These are phyloP conservation scores for Plagodis dolabraria DNA, from an alignment of 2,888 invertebrate species.

Conservation along the genomic window DNA sequence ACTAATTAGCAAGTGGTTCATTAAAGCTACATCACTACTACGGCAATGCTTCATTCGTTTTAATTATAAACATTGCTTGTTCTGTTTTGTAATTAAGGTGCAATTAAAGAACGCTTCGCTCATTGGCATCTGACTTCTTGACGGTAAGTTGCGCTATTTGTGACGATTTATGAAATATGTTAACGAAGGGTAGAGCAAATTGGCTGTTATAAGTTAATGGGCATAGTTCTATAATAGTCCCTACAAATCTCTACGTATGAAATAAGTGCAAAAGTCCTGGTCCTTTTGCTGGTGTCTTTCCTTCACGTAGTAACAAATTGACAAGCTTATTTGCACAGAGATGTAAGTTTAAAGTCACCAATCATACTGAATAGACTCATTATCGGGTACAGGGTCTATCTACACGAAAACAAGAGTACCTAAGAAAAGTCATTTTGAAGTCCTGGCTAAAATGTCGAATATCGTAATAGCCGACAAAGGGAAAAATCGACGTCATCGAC, in stretches of 20 bases:
- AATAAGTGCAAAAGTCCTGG: too few relatives aligned
- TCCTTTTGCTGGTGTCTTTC: too few relatives aligned
- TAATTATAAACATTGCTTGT: constrained; percentile 79
- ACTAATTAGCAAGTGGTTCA: constrained; percentile 82
- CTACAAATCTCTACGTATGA: neutral
- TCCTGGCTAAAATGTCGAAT: too few relatives aligned
- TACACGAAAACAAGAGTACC: too few relatives aligned
- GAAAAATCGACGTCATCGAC: too few relatives aligned
- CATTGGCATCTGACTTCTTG: constrained; percentile 46
- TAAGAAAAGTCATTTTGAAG: too few relatives aligned
- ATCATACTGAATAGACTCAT: too few relatives aligned
- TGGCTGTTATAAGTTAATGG: neutral
- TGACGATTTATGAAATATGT: constrained; percentile 13
- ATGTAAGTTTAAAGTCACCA: too few relatives aligned
- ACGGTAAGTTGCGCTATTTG: constrained; percentile 16
- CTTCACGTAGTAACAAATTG: too few relatives aligned
- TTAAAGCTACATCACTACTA: constrained; percentile 78
- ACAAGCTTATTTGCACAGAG: too few relatives aligned
- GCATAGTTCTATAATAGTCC: neutral
- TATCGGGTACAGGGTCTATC: too few relatives aligned
- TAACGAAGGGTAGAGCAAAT: constrained; percentile 3
- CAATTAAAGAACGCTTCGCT: constrained; percentile 66
- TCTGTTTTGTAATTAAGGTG: constrained; percentile 64
- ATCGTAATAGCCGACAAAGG: too few relatives aligned
- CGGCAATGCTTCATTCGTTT: constrained; percentile 79